These are phyloP conservation scores for Blera fallax DNA, from an alignment of 2,888 invertebrate species.

Conservation along the genomic window DNA sequence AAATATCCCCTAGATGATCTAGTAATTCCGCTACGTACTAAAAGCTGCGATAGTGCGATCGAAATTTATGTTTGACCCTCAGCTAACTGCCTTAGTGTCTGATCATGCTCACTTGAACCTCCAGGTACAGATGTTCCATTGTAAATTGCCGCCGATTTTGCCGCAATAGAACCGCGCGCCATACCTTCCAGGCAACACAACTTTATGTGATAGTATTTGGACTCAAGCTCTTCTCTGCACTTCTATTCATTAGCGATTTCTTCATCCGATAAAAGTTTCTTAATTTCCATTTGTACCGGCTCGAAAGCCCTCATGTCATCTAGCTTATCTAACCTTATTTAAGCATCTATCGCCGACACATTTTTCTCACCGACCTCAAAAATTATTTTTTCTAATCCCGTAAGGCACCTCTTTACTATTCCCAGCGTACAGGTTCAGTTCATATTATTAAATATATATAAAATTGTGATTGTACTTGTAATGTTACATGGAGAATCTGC, in stretches of 20 bases:
- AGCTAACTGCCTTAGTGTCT: background rate
- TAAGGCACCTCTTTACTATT: background rate
- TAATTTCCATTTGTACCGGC: background rate
- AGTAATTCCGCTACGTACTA: background rate
- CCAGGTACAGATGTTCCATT: background rate
- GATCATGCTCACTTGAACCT: background rate
- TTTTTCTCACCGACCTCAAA: background rate
- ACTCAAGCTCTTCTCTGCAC: background rate
- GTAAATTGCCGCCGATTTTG: background rate
- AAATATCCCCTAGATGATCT: background rate
- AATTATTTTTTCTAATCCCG: background rate
- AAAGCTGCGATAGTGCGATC: background rate
- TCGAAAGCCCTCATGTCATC: constrained; percentile 3
- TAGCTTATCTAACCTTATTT: constrained; percentile 2
- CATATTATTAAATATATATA: too few relatives aligned
- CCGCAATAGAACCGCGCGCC: background rate
- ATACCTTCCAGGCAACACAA: background rate
- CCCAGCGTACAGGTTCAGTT: background rate
- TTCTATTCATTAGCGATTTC: background rate
- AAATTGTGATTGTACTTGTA: background rate
- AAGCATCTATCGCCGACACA: background rate
- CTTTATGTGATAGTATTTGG: constrained; percentile 8
- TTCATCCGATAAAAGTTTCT: background rate
- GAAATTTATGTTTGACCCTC: background rate
- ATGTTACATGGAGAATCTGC: background rate